Percentiles rank a stretch among this genome's conserved stretches.
Evolutionary conservation across 2,113 vertebrate genomes (phyloP).

Genomic region (Amblyornis subalaris): DNA sequence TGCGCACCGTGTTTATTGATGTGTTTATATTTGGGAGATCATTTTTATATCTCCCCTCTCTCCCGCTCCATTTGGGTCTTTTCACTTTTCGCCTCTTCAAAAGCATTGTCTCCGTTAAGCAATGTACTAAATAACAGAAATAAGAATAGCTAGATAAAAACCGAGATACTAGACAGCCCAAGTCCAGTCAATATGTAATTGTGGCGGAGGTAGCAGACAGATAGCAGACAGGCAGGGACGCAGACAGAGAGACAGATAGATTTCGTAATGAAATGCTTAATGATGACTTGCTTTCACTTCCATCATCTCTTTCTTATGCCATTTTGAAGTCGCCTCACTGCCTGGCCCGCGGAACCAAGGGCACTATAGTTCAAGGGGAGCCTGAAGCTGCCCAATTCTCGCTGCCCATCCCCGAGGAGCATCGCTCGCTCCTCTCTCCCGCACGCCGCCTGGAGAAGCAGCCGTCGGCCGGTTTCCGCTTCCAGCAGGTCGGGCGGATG

Average conservation of each 20-base stretch:
- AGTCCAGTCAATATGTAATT: conserved; percentile 14
- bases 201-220: conserved; percentile 36
- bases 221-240: conserved; percentile 47
- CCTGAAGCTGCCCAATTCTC: background rate
- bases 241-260: conserved; percentile 32
- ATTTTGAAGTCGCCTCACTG: conserved; percentile 5
- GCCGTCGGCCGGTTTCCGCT: background rate
- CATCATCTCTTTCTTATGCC: background rate
- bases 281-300: conserved; percentile 15
- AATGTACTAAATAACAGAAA: conserved; percentile 25
- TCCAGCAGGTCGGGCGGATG: background rate
- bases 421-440: background rate
- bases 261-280: conserved; percentile 39
- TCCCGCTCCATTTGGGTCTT: background rate
- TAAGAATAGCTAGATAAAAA: conserved; percentile 3
- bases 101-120: background rate
- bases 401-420: background rate
- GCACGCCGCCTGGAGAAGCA: background rate
- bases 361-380: background rate
- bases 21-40: conserved; percentile 13
- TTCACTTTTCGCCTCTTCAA: background rate
- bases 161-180: background rate
- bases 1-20: conserved; percentile 22
- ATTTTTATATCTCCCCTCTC: background rate
- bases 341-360: background rate